Conservation (phyloP, 35 echinoderm and acorn worm species). For the Chiridota heheva region DNA sequence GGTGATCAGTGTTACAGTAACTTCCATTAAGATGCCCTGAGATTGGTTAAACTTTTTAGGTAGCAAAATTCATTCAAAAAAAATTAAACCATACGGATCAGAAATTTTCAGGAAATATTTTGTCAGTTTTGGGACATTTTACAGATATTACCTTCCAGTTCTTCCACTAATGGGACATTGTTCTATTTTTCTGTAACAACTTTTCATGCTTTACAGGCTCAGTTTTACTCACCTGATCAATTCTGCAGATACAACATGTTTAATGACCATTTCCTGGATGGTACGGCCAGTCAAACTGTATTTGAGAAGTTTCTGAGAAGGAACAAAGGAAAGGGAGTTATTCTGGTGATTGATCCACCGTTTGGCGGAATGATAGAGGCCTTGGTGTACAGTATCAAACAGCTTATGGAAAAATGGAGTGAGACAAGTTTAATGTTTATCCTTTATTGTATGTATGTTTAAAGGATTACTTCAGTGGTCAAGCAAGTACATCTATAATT, state of each 20-base stretch:
- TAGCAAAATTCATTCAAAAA: neutral
- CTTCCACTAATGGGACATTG: neutral
- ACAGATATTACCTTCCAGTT: neutral
- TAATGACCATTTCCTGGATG: slow-evolving; percentile 90
- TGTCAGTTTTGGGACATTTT: neutral
- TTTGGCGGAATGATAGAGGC: slow-evolving; percentile 96
- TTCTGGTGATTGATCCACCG: slow-evolving; percentile 93
- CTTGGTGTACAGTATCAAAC: slow-evolving; percentile 52
- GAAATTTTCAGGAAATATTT: neutral
- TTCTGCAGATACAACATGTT: slow-evolving; percentile 99
- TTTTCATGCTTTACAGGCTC: slow-evolving; percentile 54
- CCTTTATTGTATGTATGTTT: too few species aligned
- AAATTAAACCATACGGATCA: neutral
- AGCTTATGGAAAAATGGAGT: slow-evolving; percentile 66
- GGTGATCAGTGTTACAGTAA: too few species aligned
- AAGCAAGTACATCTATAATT: too few species aligned
- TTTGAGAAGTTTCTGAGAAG: slow-evolving; percentile 57
- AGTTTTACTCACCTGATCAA: slow-evolving; percentile 76
- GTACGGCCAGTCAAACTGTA: neutral
- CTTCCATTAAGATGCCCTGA: too few species aligned
- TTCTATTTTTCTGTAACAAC: neutral
- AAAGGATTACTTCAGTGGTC: too few species aligned
- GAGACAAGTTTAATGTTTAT: too few species aligned
- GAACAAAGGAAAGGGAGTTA: slow-evolving; percentile 41
- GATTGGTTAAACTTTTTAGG: too few species aligned